These are phyloP conservation scores for Coccyzus lansbergi DNA, from an alignment of 2,797 vertebrate genomes.

Conservation along the genomic window DNA sequence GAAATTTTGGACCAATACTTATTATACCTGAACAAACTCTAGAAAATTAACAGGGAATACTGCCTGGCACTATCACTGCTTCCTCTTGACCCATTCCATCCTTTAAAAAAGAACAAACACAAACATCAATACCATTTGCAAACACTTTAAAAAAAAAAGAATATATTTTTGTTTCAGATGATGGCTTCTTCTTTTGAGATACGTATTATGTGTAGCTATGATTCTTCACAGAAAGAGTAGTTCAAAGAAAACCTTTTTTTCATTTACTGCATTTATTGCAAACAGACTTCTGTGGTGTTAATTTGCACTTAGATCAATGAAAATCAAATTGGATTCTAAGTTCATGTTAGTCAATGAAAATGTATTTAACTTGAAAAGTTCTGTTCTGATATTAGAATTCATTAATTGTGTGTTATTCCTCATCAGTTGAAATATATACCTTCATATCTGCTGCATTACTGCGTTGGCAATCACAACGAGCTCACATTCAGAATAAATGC, in stretches of 20 bases:
- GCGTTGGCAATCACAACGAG: background rate
- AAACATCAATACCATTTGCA: background rate
- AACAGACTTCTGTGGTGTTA: background rate
- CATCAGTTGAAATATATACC: background rate
- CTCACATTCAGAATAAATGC: background rate
- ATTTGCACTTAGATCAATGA: background rate
- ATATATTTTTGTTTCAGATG: background rate
- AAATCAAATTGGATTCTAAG: background rate
- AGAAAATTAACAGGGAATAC: background rate
- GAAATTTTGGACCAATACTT: background rate
- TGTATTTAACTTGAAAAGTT: background rate
- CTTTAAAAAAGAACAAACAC: background rate
- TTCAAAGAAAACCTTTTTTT: background rate
- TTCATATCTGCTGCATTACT: background rate
- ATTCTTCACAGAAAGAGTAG: background rate
- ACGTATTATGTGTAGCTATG: background rate
- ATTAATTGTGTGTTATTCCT: background rate
- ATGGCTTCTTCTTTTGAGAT: background rate
- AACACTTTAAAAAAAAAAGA: background rate
- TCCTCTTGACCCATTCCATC: background rate
- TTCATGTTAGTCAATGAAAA: background rate
- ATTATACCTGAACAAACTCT: background rate
- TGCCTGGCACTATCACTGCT: background rate
- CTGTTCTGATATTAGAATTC: background rate
- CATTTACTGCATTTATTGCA: background rate